Evolutionary conservation across 2,888 invertebrate genomes (phyloP).

Genomic region (Nemotelus nigrinus): DNA sequence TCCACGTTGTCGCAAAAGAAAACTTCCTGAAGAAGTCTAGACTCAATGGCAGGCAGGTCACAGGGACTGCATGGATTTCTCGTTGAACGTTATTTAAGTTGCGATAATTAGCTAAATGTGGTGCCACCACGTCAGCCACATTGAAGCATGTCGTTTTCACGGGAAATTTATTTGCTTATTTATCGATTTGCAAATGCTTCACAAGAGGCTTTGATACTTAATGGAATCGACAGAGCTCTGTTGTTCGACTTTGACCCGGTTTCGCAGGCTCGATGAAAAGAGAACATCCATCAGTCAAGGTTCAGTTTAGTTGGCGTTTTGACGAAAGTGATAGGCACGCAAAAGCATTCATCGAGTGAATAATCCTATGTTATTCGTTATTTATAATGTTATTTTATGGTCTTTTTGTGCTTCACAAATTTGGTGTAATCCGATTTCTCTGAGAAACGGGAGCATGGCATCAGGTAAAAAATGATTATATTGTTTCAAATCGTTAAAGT

Average conservation of each 20-base stretch:
- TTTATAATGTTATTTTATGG: not conserved
- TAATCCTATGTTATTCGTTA: not conserved
- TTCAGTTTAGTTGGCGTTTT: not conserved
- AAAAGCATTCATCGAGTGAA: too few relatives aligned
- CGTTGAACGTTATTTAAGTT: slow-evolving; percentile 9
- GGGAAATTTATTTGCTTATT: slow-evolving; percentile 20
- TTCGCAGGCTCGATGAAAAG: not conserved
- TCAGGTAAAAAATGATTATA: too few relatives aligned
- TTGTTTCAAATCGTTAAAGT: too few relatives aligned
- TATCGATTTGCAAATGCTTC: slow-evolving; percentile 25
- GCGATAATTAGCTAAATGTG: slow-evolving; percentile 32
- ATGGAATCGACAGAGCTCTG: slow-evolving; percentile 1
- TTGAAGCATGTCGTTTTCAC: not conserved
- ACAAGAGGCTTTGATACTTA: not conserved
- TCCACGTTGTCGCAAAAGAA: not conserved
- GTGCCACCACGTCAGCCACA: not conserved
- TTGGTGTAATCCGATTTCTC: not conserved
- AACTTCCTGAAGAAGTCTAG: slow-evolving; percentile 21
- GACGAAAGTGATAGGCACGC: not conserved
- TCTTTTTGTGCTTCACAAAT: not conserved
- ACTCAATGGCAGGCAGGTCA: not conserved
- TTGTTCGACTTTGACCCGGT: slow-evolving; percentile 18
- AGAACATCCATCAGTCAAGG: slow-evolving; percentile 13
- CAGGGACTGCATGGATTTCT: not conserved
- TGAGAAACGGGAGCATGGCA: not conserved